Evolutionary conservation across 1,140 invertebrate species (phyloP).

Genomic region (Drosophila ficusphila): DNA sequence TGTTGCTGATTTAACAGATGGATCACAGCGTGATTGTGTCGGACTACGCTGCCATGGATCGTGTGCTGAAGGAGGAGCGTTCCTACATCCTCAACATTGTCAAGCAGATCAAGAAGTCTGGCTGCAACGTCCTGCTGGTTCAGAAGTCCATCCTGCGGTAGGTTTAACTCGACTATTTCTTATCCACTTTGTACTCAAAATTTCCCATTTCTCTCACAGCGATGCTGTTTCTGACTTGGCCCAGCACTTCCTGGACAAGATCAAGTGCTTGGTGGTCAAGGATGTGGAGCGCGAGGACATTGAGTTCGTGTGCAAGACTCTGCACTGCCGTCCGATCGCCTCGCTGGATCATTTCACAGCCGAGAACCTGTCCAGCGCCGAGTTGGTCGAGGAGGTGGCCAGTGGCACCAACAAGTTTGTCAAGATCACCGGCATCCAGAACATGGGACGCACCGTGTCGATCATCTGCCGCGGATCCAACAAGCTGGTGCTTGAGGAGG

Average conservation of each 20-base stretch:
- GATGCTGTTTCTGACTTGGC: conserved; percentile 99
- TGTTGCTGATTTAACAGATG: conserved; percentile 88
- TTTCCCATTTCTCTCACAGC: conserved; percentile 8
- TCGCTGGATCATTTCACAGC: conserved; percentile 98
- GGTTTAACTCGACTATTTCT: not conserved
- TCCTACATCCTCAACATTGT: conserved; percentile 99
- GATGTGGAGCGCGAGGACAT: conserved; percentile 99
- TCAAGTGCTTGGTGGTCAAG: conserved; percentile 99
- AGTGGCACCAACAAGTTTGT: conserved; percentile 96
- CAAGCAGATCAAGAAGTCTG: conserved; percentile 99
- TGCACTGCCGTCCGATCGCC: conserved; percentile 98
- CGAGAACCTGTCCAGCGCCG: conserved; percentile 96
- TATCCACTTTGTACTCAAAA: not conserved
- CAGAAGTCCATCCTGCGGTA: conserved; percentile 98
- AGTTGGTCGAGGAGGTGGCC: conserved; percentile 97
- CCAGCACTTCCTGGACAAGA: conserved; percentile 99
- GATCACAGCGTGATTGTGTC: conserved; percentile 99
- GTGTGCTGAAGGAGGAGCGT: conserved; percentile 98
- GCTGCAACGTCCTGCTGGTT: conserved; percentile 98
- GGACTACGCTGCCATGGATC: conserved; percentile 99
- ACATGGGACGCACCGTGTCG: conserved; percentile 95
- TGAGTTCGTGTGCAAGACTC: conserved; percentile 97
- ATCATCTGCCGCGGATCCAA: conserved; percentile 98
- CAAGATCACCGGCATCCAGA: conserved; percentile 96
- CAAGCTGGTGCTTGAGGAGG: conserved; percentile 97